phyloP scores from a whole-genome alignment of 2,797 vertebrate species.

The Dipus sagitta region DNA sequence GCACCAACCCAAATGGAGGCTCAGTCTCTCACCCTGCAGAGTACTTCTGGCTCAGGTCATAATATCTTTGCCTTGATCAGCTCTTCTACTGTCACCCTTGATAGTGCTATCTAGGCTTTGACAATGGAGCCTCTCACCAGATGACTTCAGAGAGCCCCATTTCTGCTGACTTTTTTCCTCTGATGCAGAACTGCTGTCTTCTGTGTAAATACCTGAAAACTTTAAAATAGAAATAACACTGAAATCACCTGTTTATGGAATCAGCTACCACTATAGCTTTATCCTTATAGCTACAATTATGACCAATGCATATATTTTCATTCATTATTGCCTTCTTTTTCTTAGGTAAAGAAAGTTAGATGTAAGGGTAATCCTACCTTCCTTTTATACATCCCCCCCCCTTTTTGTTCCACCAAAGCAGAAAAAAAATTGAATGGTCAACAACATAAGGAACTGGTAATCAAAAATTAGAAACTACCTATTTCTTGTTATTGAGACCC shows the following conservation, averaged over 20 bases:
- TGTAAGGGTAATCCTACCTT: conserved; percentile 35
- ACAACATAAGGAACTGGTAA: neutral
- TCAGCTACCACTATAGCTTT: neutral
- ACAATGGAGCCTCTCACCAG: neutral
- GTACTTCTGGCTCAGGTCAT: conserved; percentile 32
- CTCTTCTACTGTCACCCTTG: conserved; percentile 23
- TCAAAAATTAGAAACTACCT: conserved; percentile 16
- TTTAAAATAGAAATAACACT: conserved; percentile 22
- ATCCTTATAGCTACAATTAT: neutral
- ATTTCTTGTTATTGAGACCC: conserved; percentile 45
- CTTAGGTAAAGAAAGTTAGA: neutral
- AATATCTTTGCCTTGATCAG: conserved; percentile 17
- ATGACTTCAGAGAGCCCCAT: neutral
- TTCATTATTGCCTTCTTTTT: conserved; percentile 59
- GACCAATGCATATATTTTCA: conserved; percentile 5
- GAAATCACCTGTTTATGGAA: conserved; percentile 49
- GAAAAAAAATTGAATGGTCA: conserved; percentile 23
- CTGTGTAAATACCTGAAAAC: conserved; percentile 24
- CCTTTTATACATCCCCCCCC: conserved; percentile 14
- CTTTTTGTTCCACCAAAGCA: neutral
- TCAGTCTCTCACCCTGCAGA: conserved; percentile 32
- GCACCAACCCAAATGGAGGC: neutral
- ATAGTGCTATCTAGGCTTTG: conserved; percentile 20
- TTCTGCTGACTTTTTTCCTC: conserved; percentile 18
- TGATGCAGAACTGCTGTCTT: neutral